These are phyloP conservation scores for Tachina fera DNA, from an alignment of 2,888 invertebrate genomes.

Conservation along the genomic window DNA sequence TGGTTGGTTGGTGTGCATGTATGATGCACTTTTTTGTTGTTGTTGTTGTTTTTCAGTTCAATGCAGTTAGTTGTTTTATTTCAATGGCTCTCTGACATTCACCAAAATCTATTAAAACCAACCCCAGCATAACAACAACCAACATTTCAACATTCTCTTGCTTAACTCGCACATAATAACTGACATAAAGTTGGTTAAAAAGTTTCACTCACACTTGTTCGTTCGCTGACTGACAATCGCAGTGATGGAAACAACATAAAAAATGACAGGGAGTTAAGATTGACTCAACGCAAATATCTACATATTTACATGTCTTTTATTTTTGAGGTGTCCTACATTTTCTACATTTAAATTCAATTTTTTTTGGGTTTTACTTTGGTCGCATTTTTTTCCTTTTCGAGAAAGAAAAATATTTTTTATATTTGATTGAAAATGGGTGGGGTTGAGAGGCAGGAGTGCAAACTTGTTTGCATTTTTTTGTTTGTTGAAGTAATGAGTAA, in stretches of 20 bases:
- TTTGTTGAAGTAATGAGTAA: too few species aligned
- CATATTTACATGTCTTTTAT: background rate
- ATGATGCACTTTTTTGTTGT: constrained; percentile 1
- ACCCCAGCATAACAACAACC: constrained; percentile 7
- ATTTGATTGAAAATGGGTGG: background rate
- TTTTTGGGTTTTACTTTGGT: background rate
- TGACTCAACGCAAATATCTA: constrained; percentile 29
- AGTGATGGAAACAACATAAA: constrained; percentile 7
- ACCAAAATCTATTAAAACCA: constrained; percentile 26
- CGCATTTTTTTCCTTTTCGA: constrained; percentile 1
- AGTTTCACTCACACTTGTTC: constrained; percentile 36
- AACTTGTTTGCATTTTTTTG: too few species aligned
- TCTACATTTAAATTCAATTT: constrained; percentile 3
- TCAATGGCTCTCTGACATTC: constrained; percentile 62
- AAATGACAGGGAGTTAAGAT: constrained; percentile 42
- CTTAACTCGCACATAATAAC: constrained; percentile 14
- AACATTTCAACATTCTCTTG: constrained; percentile 56
- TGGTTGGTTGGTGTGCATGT: constrained; percentile 10
- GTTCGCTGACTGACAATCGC: constrained; percentile 12
- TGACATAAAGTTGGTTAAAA: constrained; percentile 16
- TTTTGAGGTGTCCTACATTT: constrained; percentile 68
- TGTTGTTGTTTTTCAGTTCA: background rate
- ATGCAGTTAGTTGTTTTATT: constrained; percentile 49
- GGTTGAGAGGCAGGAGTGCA: background rate
- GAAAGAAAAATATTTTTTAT: background rate